These are phyloP conservation scores for Megaceryle torquata DNA, from an alignment of 2,113 vertebrate genomes.

Conservation along the genomic window DNA sequence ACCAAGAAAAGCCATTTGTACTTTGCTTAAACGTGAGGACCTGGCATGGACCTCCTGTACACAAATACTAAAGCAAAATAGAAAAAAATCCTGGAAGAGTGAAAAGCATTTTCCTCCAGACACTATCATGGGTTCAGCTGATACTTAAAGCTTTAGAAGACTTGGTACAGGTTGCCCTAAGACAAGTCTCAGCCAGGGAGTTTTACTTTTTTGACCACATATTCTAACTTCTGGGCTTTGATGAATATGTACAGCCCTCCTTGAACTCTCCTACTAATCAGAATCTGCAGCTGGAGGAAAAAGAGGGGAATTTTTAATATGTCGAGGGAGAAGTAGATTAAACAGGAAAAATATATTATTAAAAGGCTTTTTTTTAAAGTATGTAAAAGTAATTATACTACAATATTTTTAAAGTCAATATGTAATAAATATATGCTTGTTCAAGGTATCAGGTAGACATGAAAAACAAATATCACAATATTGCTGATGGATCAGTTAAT, in stretches of 20 bases:
- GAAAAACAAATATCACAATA: not conserved
- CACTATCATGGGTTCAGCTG: fast-evolving
- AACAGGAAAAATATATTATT: too few relatives aligned
- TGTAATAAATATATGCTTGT: not conserved
- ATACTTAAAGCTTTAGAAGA: not conserved
- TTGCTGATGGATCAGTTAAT: not conserved
- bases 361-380: not conserved
- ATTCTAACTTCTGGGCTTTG: not conserved
- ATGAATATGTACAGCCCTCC: not conserved
- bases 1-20: not conserved
- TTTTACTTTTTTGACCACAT: not conserved
- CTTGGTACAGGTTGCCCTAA: not conserved
- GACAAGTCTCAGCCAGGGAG: not conserved
- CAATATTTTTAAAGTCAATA: too few relatives aligned
- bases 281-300: not conserved
- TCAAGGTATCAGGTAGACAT: not conserved
- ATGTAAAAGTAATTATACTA: too few relatives aligned
- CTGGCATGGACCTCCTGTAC: not conserved
- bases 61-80: not conserved
- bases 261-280: not conserved
- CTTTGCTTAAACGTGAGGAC: not conserved
- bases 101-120: not conserved
- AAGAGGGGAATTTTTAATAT: not conserved
- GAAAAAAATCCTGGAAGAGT: not conserved
- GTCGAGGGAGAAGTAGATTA: not conserved